Evolutionary conservation across 1,140 invertebrate genomes (phyloP).

Genomic region (Bombus picipes): DNA sequence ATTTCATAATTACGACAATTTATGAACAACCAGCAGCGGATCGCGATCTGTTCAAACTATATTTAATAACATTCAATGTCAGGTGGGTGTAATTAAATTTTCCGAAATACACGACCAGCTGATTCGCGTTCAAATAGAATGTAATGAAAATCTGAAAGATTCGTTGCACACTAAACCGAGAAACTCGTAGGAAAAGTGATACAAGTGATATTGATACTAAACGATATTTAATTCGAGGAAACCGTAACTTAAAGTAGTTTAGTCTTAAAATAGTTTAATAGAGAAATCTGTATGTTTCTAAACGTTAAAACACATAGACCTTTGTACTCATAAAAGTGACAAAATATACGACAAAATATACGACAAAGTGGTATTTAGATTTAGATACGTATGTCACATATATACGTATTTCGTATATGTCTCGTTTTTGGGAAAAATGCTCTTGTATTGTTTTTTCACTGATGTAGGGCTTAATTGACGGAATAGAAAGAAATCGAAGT

Average conservation of each 20-base stretch:
- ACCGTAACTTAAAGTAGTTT: not conserved
- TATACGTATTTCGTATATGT: too few species aligned
- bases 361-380: too few species aligned
- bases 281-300: not conserved
- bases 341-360: too few species aligned
- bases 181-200: too few species aligned
- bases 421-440: too few species aligned
- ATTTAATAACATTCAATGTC: conserved; percentile 55
- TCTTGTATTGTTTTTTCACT: too few species aligned
- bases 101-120: not conserved
- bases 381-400: too few species aligned
- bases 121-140: not conserved
- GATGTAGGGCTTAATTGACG: too few species aligned
- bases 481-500: too few species aligned
- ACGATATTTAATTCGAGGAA: not conserved
- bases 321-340: not conserved
- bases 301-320: not conserved
- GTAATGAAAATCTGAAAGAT: not conserved
- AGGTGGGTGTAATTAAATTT: conserved; percentile 9
- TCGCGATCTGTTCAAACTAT: conserved; percentile 24
- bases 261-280: not conserved
- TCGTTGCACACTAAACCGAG: too few species aligned
- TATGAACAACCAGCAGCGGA: conserved; percentile 20
- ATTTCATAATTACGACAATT: conserved; percentile 43
- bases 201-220: too few species aligned